phyloP scores from a whole-genome alignment of 2,113 vertebrate genomes.

The Heliornis fulica region DNA sequence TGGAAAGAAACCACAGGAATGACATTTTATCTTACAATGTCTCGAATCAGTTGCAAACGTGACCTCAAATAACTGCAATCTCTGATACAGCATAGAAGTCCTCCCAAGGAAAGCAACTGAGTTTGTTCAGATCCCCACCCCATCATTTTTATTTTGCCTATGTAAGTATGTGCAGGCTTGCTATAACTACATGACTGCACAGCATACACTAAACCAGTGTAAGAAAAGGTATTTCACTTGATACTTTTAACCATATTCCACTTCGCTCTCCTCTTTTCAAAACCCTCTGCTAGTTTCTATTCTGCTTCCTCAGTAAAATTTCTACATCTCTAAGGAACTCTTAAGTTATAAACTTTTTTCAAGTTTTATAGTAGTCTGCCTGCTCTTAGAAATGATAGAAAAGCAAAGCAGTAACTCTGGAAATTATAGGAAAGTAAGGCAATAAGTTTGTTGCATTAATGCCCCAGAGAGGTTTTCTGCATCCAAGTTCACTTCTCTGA shows the following conservation, averaged over 20 bases:
- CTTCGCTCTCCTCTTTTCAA: background rate
- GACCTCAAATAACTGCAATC: background rate
- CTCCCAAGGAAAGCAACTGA: too few relatives aligned
- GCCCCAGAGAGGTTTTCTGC: background rate
- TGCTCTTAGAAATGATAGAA: background rate
- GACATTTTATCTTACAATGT: background rate
- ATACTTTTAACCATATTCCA: background rate
- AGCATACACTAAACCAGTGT: accelerated
- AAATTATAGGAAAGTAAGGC: too few relatives aligned
- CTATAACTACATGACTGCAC: background rate
- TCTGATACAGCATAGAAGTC: background rate
- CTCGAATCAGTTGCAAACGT: background rate
- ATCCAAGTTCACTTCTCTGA: background rate
- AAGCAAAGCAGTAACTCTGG: too few relatives aligned
- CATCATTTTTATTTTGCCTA: background rate
- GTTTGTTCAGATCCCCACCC: background rate
- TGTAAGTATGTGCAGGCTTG: background rate
- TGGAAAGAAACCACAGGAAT: background rate
- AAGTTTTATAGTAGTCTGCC: background rate
- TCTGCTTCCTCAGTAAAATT: background rate
- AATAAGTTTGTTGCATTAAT: background rate
- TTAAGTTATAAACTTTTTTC: background rate
- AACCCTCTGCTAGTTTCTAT: background rate
- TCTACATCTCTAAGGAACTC: background rate
- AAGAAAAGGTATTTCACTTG: background rate